Conservation (phyloP, 1,140 invertebrate genomes). For the Lepidotrigona ventralis region DNA sequence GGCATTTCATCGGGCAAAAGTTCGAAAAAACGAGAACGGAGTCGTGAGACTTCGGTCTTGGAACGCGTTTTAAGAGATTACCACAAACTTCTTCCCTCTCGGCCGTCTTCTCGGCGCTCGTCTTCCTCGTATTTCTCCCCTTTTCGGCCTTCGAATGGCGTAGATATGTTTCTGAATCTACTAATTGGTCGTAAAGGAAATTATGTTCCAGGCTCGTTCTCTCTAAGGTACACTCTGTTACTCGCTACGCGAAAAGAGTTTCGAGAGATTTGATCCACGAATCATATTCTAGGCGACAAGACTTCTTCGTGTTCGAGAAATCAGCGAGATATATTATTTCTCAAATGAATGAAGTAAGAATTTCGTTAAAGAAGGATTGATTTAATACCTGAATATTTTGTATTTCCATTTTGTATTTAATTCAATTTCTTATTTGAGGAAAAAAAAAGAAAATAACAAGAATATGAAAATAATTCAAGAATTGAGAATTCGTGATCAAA, state of each 20-base stretch:
- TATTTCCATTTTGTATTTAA: neutral
- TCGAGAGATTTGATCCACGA: conserved; percentile 3
- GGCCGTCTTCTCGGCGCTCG: neutral
- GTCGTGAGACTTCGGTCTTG: conserved; percentile 37
- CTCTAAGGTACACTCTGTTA: conserved; percentile 3
- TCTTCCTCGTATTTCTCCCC: neutral
- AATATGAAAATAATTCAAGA: no score
- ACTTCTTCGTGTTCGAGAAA: conserved; percentile 6
- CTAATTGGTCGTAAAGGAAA: conserved; percentile 70
- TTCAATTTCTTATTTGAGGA: no score
- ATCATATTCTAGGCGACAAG: conserved; percentile 50
- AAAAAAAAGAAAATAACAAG: no score
- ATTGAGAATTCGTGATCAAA: neutral
- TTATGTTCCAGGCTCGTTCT: conserved; percentile 55
- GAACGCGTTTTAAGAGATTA: conserved; percentile 60
- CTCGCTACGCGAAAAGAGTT: conserved; percentile 8
- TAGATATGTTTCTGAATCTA: conserved; percentile 67
- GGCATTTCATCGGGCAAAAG: conserved; percentile 34
- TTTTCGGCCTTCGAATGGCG: conserved; percentile 18
- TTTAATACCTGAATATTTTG: neutral
- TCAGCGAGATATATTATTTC: neutral
- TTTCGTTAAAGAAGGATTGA: neutral
- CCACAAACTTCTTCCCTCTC: conserved; percentile 20
- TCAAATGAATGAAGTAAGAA: neutral
- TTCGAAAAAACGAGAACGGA: conserved; percentile 24